Base-by-base conservation (phyloP, 2,113 vertebrate species). In the Melanerpes aurifrons region DNA sequence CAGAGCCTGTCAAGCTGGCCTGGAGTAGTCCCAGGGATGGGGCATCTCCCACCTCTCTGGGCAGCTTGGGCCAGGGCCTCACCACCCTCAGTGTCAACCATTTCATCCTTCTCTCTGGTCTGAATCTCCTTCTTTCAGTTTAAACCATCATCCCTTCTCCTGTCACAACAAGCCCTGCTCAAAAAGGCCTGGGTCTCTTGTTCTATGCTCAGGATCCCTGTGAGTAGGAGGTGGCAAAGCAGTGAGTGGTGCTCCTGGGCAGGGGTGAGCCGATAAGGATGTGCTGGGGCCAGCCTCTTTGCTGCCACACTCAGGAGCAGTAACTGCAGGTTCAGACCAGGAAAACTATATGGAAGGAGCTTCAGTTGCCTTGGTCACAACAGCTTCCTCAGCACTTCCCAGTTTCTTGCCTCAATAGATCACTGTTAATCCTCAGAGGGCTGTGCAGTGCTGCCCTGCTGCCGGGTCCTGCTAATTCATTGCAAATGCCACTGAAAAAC, bases 321-420 rank as follows among this genome's bases (percentile, higher is more conserved):
- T 2, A n/a, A 16, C 35, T 74, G 56, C 53, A 58, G 43, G 4
- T 62, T 72, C 18, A 24, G 74, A 40, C 2, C 71, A 53, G 47
- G 43, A 82, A 70, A 76, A 28, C n/a, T 43, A 15, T 0, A 2
- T 4, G 7, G 71, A 43, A 74, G 71, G 78, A 53, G 71, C 83
- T 82, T 56, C 63, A 32, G 0, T 69, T 78, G 66, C 81, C 24
- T 84, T 58, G 64, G 63, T 76, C 59, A 22, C 69, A 87, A 61
- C 87, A 1, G 82, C 80, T 92, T 82, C 74, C 73, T 93, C 76
- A 82, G 92, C 77, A 50, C 37, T 94, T 83, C 76, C 82, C 57
- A 24, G 1, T 90, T 89, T 80, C 87, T 94, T 83, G 90, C 92
- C 90, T 94, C 76, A 80, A 4, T 47, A 77, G 85, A 82, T 20